Percentiles rank a stretch among this genome's conserved stretches.
phyloP scores from a whole-genome alignment of 2,888 invertebrate genomes.

The Chaetoderma sp. region DNA sequence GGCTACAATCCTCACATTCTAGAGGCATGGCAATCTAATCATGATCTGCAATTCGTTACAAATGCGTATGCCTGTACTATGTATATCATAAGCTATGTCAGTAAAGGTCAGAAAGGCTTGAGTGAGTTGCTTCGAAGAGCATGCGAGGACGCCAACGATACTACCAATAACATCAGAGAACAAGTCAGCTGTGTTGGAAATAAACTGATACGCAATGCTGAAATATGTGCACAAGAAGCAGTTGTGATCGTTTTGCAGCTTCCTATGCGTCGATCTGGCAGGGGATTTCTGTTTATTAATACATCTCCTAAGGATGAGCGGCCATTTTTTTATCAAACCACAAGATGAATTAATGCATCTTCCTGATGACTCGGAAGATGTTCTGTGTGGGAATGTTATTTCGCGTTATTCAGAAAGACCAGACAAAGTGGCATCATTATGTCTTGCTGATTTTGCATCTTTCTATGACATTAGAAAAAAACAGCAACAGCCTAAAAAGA shows the following conservation, averaged over 20 bases:
- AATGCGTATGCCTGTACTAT: constrained; percentile 41
- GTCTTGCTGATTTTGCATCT: constrained; percentile 36
- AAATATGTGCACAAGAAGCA: constrained; percentile 53
- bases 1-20: constrained; percentile 17
- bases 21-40: constrained; percentile 10
- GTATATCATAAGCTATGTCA: constrained; percentile 39
- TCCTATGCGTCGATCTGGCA: constrained; percentile 37
- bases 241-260: constrained; percentile 40
- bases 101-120: constrained; percentile 41
- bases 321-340: constrained; percentile 48
- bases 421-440: constrained; percentile 17
- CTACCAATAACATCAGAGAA: constrained; percentile 12
- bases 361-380: constrained; percentile 32
- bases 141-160: constrained; percentile 29
- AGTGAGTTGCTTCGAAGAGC: constrained; percentile 37
- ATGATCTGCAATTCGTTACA: too few species aligned
- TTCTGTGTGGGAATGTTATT: constrained; percentile 29
- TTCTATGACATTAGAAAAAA: constrained; percentile 8
- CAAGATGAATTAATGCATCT: constrained; percentile 35
- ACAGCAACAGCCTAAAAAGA: neutral
- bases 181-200: constrained; percentile 41
- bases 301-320: constrained; percentile 45
- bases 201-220: constrained; percentile 44
- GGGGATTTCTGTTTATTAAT: constrained; percentile 40
- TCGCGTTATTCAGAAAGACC: constrained; percentile 33